Percentiles rank a stretch among this genome's conserved stretches.
Evolutionary conservation across 2,888 invertebrate species (phyloP).

Genomic region (Resseliella maxima): DNA sequence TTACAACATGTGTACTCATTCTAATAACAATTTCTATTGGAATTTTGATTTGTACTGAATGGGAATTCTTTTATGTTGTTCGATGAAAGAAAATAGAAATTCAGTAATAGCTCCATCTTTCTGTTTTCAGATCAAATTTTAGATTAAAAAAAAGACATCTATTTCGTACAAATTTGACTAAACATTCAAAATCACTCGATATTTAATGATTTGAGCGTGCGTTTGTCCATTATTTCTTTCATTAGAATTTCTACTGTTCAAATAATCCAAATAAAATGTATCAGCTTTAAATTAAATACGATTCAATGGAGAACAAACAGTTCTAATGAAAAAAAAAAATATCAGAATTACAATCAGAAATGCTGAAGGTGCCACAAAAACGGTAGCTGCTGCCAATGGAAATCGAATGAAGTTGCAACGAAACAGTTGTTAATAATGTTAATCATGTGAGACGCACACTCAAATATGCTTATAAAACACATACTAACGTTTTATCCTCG

Average conservation of each 20-base stretch:
- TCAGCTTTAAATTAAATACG: constrained; percentile 39
- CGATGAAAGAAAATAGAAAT: no score
- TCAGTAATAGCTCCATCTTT: no score
- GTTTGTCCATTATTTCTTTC: no score
- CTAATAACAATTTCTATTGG: neutral
- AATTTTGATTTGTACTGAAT: neutral
- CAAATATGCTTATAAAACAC: constrained; percentile 6
- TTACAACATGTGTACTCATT: no score
- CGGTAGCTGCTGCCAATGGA: neutral
- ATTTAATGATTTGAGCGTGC: no score
- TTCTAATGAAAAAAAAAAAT: neutral
- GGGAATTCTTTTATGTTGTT: no score
- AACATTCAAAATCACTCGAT: no score
- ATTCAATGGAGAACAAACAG: neutral
- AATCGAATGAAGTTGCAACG: neutral
- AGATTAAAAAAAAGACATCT: no score
- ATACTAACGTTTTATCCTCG: no score
- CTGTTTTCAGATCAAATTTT: no score
- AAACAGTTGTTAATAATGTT: constrained; percentile 26
- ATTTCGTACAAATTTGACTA: no score
- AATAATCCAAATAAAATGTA: constrained; percentile 2
- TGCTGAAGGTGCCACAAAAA: neutral
- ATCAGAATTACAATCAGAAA: neutral
- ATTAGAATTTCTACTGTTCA: no score
- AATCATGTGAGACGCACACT: neutral